These are phyloP conservation scores for Lochmaea crataegi DNA, from an alignment of 2,888 invertebrate species.

Conservation along the genomic window DNA sequence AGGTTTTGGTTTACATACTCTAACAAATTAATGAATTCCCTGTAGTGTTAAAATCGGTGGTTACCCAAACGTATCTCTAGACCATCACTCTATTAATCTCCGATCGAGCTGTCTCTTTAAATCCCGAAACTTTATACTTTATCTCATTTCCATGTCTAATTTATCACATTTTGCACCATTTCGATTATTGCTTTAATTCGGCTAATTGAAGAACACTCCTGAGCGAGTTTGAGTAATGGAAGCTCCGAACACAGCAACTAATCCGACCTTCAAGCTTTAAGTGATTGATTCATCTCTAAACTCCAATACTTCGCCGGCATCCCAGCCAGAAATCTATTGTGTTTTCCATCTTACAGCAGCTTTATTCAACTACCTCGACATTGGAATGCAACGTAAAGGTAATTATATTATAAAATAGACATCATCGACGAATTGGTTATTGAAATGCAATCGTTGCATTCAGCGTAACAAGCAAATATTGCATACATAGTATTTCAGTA, in stretches of 20 bases:
- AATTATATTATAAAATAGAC: neutral
- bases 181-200: constrained; percentile 34
- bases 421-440: neutral
- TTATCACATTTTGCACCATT: constrained; percentile 34
- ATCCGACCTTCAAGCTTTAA: constrained; percentile 25
- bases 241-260: constrained; percentile 17
- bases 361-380: neutral
- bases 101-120: neutral
- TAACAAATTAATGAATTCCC: neutral
- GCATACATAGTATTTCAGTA: neutral
- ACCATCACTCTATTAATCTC: neutral
- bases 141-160: constrained; percentile 36
- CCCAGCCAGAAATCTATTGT: constrained; percentile 4
- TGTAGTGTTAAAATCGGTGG: neutral
- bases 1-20: neutral
- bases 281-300: constrained; percentile 37
- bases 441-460: neutral
- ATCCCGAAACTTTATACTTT: constrained; percentile 28
- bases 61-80: neutral
- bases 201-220: constrained; percentile 33
- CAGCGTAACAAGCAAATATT: neutral
- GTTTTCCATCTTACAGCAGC: constrained; percentile 11
- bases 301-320: constrained; percentile 18
- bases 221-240: constrained; percentile 10
- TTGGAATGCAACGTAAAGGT: constrained; percentile 1